Evolutionary conservation across 2,888 invertebrate genomes (phyloP).

Genomic region (Cylindroiulus punctatus): DNA sequence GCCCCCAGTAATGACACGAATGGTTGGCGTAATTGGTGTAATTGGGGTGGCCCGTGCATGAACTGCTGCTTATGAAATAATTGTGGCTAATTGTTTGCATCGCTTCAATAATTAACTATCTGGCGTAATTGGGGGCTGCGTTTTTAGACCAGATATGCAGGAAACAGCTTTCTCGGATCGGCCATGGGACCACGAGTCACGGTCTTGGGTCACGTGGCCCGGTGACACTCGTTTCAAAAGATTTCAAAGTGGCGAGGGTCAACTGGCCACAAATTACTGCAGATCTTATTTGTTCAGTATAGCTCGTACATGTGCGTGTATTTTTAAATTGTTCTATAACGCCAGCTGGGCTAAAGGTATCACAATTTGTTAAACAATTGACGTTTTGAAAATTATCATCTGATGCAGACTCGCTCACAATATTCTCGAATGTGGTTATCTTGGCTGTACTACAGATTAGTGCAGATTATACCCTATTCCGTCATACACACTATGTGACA

Average conservation of each 20-base stretch:
- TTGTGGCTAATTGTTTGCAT: conserved; percentile 34
- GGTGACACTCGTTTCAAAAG: background rate
- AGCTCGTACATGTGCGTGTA: too few relatives aligned
- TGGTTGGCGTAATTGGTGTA: background rate
- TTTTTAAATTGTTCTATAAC: too few relatives aligned
- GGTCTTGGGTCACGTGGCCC: background rate
- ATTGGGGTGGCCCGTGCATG: conserved; percentile 41
- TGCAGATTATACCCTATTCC: too few relatives aligned
- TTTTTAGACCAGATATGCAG: background rate
- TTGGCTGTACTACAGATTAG: too few relatives aligned
- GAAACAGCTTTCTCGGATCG: background rate
- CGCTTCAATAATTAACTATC: conserved; percentile 34
- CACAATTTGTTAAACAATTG: too few relatives aligned
- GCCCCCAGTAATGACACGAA: background rate
- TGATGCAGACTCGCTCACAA: too few relatives aligned
- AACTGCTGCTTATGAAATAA: conserved; percentile 12
- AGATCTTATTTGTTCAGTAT: background rate
- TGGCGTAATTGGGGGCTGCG: background rate
- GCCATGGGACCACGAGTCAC: background rate
- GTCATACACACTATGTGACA: too few relatives aligned
- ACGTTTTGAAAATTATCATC: too few relatives aligned
- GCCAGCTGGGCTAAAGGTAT: too few relatives aligned
- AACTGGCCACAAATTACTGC: background rate
- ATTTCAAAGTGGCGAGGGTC: background rate
- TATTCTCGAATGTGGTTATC: too few relatives aligned